A percentile compares a stretch with the other conserved stretches of the same genome.
These are phyloP conservation scores for Morelia viridis DNA, from an alignment of 2,797 vertebrate species.

Conservation along the genomic window DNA sequence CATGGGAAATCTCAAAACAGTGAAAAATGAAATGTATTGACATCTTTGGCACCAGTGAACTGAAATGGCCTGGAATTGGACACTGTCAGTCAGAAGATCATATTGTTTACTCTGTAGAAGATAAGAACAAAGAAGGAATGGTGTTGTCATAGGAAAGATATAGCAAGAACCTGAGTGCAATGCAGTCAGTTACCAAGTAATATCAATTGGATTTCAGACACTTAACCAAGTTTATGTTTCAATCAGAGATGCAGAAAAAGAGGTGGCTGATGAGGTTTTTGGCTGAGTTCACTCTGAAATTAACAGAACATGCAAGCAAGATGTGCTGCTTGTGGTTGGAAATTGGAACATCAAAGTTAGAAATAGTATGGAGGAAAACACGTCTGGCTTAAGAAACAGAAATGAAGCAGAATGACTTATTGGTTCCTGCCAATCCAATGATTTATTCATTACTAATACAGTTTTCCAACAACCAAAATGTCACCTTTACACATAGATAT, in stretches of 20 bases:
- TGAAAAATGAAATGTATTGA: background rate
- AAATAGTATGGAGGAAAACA: background rate
- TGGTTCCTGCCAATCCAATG: background rate
- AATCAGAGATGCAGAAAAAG: background rate
- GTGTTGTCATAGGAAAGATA: no score
- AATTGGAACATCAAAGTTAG: background rate
- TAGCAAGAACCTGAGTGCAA: background rate
- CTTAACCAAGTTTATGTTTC: background rate
- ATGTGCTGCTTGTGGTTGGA: background rate
- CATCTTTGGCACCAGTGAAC: background rate
- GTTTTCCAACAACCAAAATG: background rate
- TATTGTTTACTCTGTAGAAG: background rate
- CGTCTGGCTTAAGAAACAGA: background rate
- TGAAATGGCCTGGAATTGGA: background rate
- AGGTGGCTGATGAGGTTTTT: background rate
- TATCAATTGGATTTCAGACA: background rate
- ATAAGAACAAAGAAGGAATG: background rate
- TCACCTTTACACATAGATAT: background rate
- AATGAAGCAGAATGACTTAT: background rate
- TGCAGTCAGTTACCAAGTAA: background rate
- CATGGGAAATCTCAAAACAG: background rate
- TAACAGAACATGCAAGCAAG: background rate
- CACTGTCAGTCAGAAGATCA: background rate
- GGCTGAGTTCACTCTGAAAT: background rate
- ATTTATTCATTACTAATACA: background rate